phyloP scores from a whole-genome alignment of 2,797 vertebrate genomes.

The Siniperca scherzeri region DNA sequence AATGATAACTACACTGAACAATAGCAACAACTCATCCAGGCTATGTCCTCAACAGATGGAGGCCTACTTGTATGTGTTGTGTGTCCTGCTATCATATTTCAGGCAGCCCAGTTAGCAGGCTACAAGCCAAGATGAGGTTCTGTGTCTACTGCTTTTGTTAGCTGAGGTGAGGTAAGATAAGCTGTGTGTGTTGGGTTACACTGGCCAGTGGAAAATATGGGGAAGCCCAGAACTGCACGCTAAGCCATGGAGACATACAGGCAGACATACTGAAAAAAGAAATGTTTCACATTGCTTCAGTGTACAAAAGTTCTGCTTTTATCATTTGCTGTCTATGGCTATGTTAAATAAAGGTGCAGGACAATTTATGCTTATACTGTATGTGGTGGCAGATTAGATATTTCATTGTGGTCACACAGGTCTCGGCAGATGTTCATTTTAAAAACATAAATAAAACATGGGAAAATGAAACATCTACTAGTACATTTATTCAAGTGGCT shows the following conservation, averaged over 20 bases:
- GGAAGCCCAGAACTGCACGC: conserved; percentile 64
- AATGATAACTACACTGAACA: conserved; percentile 55
- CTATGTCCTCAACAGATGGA: conserved; percentile 76
- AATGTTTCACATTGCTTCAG: conserved; percentile 5
- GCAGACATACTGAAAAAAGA: conserved; percentile 37
- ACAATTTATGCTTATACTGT: background rate
- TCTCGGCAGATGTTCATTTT: background rate
- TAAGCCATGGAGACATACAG: conserved; percentile 46
- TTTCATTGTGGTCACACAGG: background rate
- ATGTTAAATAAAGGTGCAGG: background rate
- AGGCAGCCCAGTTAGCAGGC: conserved; percentile 75
- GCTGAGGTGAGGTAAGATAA: conserved; percentile 82
- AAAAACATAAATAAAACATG: conserved; percentile 10
- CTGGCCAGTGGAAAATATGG: conserved; percentile 71
- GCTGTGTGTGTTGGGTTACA: conserved; percentile 83
- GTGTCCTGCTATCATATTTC: conserved; percentile 80
- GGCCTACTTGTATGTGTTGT: conserved; percentile 67
- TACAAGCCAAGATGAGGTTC: conserved; percentile 72
- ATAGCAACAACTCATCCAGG: conserved; percentile 64
- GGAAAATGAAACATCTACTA: background rate
- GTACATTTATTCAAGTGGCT: background rate
- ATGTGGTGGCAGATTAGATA: background rate
- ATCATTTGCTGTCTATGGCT: background rate
- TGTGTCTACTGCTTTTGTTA: conserved; percentile 82
- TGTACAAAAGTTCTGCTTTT: conserved; percentile 13